phyloP scores from a whole-genome alignment of 1,140 invertebrate species.

The Drosophila pruinosa region DNA sequence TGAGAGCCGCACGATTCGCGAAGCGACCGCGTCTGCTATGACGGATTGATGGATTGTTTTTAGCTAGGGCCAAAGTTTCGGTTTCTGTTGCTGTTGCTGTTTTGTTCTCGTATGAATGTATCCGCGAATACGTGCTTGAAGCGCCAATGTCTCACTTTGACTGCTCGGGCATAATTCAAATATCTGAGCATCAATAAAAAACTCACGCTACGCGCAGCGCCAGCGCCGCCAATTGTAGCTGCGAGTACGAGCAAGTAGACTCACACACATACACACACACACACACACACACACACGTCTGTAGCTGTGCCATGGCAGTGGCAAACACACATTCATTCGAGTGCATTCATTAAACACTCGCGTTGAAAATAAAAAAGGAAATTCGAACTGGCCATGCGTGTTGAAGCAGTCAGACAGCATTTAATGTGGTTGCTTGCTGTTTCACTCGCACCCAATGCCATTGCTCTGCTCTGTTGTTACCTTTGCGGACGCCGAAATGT shows the following conservation, averaged over 20 bases:
- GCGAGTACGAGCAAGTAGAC: constrained; percentile 71
- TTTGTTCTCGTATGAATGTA: constrained; percentile 50
- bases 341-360: constrained; percentile 64
- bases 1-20: constrained; percentile 33
- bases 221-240: constrained; percentile 70
- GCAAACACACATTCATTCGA: constrained; percentile 39
- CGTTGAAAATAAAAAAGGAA: constrained; percentile 40
- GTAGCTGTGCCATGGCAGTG: constrained; percentile 12
- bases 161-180: constrained; percentile 83
- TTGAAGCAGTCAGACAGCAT: constrained; percentile 50
- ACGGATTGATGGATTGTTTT: constrained; percentile 43
- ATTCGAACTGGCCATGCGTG: constrained; percentile 45
- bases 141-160: constrained; percentile 83
- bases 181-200: constrained; percentile 83
- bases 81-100: constrained; percentile 18
- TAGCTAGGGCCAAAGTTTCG: constrained; percentile 27
- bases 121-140: constrained; percentile 82
- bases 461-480: constrained; percentile 30
- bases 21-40: constrained; percentile 23
- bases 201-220: constrained; percentile 50
- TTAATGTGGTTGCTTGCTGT: constrained; percentile 36
- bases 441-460: constrained; percentile 39
- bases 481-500: constrained; percentile 69
- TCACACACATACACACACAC: constrained; percentile 15
- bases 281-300: neutral